Conservation (phyloP, 2,113 vertebrate species). For the Anarhynchus alexandrinus region DNA sequence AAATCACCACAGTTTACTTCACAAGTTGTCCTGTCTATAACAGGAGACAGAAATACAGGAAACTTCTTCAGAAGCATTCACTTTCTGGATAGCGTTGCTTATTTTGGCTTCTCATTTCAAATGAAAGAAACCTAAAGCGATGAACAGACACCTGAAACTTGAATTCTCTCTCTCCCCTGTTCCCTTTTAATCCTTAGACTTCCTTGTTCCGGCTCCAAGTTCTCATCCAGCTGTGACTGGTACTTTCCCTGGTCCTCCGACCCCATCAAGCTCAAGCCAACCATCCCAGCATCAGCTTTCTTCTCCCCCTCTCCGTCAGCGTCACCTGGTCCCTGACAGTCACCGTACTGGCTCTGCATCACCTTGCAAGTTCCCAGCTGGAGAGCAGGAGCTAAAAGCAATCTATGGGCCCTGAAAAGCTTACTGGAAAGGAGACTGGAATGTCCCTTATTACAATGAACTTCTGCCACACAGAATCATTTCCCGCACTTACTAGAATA, state of each 20-base stretch:
- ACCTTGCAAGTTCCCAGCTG: neutral
- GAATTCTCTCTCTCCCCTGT: neutral
- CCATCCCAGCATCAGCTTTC: neutral
- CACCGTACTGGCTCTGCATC: neutral
- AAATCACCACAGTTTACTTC: neutral
- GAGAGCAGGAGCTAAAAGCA: neutral
- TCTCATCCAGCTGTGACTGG: neutral
- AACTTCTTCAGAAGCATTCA: neutral
- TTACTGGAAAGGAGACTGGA: neutral
- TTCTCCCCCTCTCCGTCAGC: neutral
- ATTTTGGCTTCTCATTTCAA: neutral
- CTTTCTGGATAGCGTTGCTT: neutral
- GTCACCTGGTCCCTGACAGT: neutral
- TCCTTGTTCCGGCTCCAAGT: neutral
- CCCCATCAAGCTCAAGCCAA: neutral
- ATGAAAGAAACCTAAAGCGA: conserved; percentile 2
- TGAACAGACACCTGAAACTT: neutral
- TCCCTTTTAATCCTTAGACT: neutral
- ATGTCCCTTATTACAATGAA: neutral
- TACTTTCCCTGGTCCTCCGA: neutral
- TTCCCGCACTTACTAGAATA: neutral
- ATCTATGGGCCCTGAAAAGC: neutral
- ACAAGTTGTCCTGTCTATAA: neutral
- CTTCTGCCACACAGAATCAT: neutral
- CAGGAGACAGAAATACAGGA: neutral